Evolutionary conservation across 2,797 vertebrate species (phyloP).

Genomic region (Cossypha heuglini): DNA sequence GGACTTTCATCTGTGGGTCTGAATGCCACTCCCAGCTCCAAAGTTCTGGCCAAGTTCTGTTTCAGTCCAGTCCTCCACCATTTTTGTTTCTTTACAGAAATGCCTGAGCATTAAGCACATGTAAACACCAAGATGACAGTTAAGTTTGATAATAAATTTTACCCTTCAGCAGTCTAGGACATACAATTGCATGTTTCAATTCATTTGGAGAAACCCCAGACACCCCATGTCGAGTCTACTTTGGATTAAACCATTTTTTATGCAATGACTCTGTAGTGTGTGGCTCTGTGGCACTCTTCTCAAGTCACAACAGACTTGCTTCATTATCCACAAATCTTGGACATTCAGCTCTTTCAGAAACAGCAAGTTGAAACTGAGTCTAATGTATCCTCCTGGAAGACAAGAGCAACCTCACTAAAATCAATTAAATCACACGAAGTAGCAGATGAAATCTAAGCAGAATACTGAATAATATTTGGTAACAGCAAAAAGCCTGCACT

Average conservation of each 20-base stretch:
- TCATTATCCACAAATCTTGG: neutral
- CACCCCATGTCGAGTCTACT: accelerated
- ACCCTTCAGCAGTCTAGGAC: neutral
- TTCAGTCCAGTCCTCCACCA: neutral
- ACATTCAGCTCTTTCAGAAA: neutral
- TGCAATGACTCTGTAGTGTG: neutral
- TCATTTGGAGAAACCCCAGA: neutral
- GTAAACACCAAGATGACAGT: neutral
- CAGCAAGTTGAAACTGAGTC: neutral
- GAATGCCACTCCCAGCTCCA: neutral
- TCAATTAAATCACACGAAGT: neutral
- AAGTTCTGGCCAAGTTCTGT: neutral
- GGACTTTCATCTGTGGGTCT: neutral
- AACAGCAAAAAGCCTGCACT: accelerated
- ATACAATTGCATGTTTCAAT: neutral
- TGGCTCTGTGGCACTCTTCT: neutral
- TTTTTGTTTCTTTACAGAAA: neutral
- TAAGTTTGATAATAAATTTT: neutral
- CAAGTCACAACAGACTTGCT: neutral
- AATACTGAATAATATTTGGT: neutral
- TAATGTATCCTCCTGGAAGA: neutral
- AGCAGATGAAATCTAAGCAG: neutral
- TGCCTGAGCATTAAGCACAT: neutral
- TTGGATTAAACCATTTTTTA: neutral
- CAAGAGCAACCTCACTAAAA: neutral